Evolutionary conservation across 2,888 invertebrate genomes (phyloP), one percentile per base, ranked within the genome.

Genomic region (Piscicola geometra): DNA sequence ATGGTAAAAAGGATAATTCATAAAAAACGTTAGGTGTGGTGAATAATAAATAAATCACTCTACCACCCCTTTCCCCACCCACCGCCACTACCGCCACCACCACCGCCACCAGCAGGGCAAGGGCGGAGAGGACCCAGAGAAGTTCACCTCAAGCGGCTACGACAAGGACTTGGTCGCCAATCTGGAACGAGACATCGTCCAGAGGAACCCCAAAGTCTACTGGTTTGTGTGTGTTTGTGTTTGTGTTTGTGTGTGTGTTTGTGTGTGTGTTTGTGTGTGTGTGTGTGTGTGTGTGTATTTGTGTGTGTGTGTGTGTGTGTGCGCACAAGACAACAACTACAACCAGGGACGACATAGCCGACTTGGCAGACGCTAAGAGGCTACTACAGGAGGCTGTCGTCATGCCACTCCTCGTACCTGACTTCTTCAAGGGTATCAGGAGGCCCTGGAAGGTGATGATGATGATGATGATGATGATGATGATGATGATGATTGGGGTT

Each of bases 321-420:
- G n/a, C n/a, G n/a, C n/a, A n/a, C n/a, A n/a, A n/a, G n/a, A n/a
- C n/a, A n/a, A n/a, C n/a, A n/a, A n/a, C n/a, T n/a, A n/a, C n/a
- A n/a, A 28, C 30, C 76, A 86, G 86, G 86, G 83, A 81, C 76
- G 86, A 87, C 79, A 87, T 88, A 73, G 86, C 87, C 12, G 87
- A 87, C 78, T 81, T 87, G 75, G 81, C 82, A 2, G 86, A 86
- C 67, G 87, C 87, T 18, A 87, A 88, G 81, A 82, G 93, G 78
- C 85, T 98, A 76, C 87, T 99, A 5, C 94, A 98, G 85, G 98
- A 99, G 87, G 97, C 98, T 36, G 96, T 98, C 12, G 96, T 99
- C 56, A 87, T 98, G 82, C 98, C 98, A 1, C 92, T 97, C 90
- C 91, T 93, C 89, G 95, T 98, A 91, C 98, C 98, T 0, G 94